phyloP scores from a whole-genome alignment of 1,140 invertebrate genomes.

The Gryon sp. region DNA sequence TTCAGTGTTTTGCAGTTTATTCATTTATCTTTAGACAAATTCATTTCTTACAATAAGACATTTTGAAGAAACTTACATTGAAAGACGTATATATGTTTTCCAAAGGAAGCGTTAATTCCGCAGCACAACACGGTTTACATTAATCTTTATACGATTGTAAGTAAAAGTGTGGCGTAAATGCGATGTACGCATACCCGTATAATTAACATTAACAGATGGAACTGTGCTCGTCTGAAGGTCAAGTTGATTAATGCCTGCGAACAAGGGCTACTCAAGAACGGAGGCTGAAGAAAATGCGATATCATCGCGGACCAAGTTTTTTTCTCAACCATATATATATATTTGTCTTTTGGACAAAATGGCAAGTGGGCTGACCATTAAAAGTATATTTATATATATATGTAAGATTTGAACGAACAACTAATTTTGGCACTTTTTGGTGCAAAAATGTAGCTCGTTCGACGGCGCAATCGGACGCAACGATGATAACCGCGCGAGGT shows the following conservation, averaged over 20 bases:
- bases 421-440: constrained; percentile 34
- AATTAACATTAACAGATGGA: constrained; percentile 48
- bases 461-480: constrained; percentile 22
- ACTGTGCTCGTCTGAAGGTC: constrained; percentile 30
- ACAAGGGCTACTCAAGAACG: constrained; percentile 33
- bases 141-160: constrained; percentile 23
- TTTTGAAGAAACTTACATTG: constrained; percentile 5
- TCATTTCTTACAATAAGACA: not conserved
- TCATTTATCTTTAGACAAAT: not conserved
- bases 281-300: constrained; percentile 13
- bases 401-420: constrained; percentile 14
- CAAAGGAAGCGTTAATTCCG: constrained; percentile 10
- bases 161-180: constrained; percentile 51
- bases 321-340: not conserved
- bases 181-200: constrained; percentile 37
- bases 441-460: constrained; percentile 21
- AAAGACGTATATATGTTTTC: constrained; percentile 17
- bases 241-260: constrained; percentile 40
- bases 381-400: too few species aligned
- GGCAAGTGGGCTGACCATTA: too few species aligned
- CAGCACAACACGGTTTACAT: constrained; percentile 18
- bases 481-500: constrained; percentile 57
- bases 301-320: constrained; percentile 25
- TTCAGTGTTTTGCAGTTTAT: too few species aligned
- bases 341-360: too few species aligned